Evolutionary conservation across 2,888 invertebrate genomes (phyloP), one percentile per base, ranked within the genome.

Genomic region (Catocala nupta): DNA sequence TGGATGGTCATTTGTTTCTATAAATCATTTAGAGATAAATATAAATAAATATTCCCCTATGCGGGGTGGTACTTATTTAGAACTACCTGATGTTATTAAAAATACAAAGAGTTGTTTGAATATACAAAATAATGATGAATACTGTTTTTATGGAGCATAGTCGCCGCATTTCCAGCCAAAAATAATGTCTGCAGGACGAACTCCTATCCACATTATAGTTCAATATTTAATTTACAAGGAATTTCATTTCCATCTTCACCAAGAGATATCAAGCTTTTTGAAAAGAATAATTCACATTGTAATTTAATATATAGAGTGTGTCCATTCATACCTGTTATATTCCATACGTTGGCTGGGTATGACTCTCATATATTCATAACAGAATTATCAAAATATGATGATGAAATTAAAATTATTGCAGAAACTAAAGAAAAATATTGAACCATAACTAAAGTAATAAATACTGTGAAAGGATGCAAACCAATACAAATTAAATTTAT

Each of bases 401-500:
- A n/a, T n/a, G n/a, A n/a, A n/a, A n/a, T n/a, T n/a, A n/a, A n/a
- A 70, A 75, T 68, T 75, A 45, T 59, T 73, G 42, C 71, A 65
- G 66, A 72, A 49, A 33, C 54, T 16, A 16, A 60, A 10, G 44
- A 25, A 34, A 69, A 45, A 16, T 64, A 33, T 47, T 44, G 13
- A 55, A 58, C 34, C 55, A 25, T 51, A 44, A 12, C 36, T 44
- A 70, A 70, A 54, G 0, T 36, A 6, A 50, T 55, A 12, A 13
- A 49, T 36, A 5, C 12, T 13, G 39, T 12, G 5, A 10, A 42
- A 8, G n/a, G 9, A 5, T n/a, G n/a, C 2, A 36, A n/a, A 8
- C 34, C 52, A 11, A 11, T 52, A 16, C 52, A 52, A 42, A 52
- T 52, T 13, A 52, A 52, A 52, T 52, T 52, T 42, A 52, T 52